A percentile compares a stretch with the other conserved stretches of the same genome.
These are phyloP conservation scores for Gambelia wislizenii DNA, from an alignment of 2,797 vertebrate species.

Conservation along the genomic window DNA sequence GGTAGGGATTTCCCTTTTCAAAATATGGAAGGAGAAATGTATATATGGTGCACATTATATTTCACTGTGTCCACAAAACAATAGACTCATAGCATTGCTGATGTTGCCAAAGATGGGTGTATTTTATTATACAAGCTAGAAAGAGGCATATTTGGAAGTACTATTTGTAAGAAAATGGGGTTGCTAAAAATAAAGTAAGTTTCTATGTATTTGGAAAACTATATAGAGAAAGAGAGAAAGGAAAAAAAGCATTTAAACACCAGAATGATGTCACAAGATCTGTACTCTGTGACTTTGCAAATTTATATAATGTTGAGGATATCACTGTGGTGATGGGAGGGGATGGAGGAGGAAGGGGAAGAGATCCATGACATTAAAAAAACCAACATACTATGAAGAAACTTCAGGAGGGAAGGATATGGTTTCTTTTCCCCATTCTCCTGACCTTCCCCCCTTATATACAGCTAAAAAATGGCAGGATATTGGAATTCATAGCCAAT, in stretches of 20 bases:
- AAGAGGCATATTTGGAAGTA: too few relatives aligned
- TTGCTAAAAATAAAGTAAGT: background rate
- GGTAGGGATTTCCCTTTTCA: background rate
- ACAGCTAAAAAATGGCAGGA: too few relatives aligned
- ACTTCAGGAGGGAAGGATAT: background rate
- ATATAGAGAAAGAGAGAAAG: background rate
- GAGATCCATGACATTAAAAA: background rate
- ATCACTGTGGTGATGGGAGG: background rate
- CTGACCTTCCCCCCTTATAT: too few relatives aligned
- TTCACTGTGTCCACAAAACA: too few relatives aligned
- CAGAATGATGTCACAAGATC: background rate
- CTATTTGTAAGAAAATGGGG: background rate
- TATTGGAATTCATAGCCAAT: too few relatives aligned
- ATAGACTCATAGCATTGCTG: too few relatives aligned
- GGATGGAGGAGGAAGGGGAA: background rate
- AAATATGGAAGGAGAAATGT: background rate
- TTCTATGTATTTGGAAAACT: background rate
- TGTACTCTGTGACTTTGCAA: background rate
- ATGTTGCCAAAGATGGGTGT: too few relatives aligned
- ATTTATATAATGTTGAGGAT: background rate
- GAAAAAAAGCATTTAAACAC: background rate
- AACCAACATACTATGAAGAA: background rate
- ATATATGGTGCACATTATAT: background rate
- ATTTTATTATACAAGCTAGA: too few relatives aligned
- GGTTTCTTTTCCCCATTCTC: background rate